A percentile compares a stretch with the other conserved stretches of the same genome.
Conservation (phyloP, 2,113 vertebrate genomes). For the Oxyura jamaicensis region DNA sequence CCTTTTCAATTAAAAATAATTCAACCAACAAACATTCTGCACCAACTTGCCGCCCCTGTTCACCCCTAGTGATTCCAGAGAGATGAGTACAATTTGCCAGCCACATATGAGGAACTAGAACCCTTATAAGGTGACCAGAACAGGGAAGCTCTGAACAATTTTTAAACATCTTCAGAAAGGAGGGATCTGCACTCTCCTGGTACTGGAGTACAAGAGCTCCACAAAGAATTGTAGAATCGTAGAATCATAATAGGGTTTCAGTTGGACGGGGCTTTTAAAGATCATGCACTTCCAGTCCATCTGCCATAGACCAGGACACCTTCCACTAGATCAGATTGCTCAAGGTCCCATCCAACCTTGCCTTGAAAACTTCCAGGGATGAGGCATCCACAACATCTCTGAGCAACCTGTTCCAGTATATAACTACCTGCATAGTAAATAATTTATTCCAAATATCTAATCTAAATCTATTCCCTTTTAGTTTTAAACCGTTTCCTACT, state of each 20-base stretch:
- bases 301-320: background rate
- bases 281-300: background rate
- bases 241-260: background rate
- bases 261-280: background rate
- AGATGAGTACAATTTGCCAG: background rate
- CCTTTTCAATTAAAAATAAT: background rate
- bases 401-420: background rate
- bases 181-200: background rate
- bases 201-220: no score
- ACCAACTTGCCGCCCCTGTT: background rate
- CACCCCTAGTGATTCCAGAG: background rate
- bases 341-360: no score
- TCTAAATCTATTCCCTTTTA: background rate
- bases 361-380: no score
- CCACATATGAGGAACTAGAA: background rate
- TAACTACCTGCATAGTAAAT: background rate
- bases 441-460: background rate
- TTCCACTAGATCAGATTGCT: no score
- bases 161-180: background rate
- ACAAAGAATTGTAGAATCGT: background rate
- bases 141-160: background rate
- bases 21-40: rapidly evolving
- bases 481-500: background rate
- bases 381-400: no score
- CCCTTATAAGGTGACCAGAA: background rate